Conservation (phyloP, 2,113 vertebrate genomes). For the Pardalotus punctatus region DNA sequence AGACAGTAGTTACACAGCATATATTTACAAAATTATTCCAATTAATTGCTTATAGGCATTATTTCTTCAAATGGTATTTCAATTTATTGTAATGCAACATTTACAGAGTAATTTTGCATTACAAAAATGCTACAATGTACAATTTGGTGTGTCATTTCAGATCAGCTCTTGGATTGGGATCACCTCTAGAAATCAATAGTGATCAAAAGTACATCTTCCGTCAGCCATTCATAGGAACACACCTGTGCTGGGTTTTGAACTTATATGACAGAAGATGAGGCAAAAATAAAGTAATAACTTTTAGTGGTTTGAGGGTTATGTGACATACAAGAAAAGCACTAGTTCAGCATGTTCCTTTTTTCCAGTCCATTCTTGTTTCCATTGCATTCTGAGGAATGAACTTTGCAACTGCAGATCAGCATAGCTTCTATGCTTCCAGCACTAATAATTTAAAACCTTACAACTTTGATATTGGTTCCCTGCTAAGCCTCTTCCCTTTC, state of each 20-base stretch:
- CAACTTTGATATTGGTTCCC: constrained; percentile 26
- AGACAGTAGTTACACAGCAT: neutral
- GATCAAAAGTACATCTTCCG: constrained; percentile 18
- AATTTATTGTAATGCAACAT: neutral
- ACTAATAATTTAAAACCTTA: constrained; percentile 36
- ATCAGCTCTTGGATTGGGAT: constrained; percentile 8
- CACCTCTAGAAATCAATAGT: constrained; percentile 13
- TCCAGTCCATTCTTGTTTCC: constrained; percentile 45
- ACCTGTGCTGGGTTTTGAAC: neutral
- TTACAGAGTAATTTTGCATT: constrained; percentile 1
- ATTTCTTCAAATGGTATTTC: neutral
- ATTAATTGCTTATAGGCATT: neutral
- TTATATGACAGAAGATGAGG: neutral
- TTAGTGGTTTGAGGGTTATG: constrained; percentile 31
- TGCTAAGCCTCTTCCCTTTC: constrained; percentile 18
- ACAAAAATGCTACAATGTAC: neutral
- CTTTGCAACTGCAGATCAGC: constrained; percentile 16
- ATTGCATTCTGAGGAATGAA: constrained; percentile 21
- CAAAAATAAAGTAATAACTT: neutral
- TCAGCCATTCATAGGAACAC: neutral
- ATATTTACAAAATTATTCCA: neutral
- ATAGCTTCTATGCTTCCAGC: constrained; percentile 31
- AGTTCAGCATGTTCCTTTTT: constrained; percentile 7
- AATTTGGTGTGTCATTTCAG: constrained; percentile 28
- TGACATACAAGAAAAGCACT: neutral